These are phyloP conservation scores for Dipodomys spectabilis DNA, from an alignment of 2,113 vertebrate genomes.

Conservation along the genomic window DNA sequence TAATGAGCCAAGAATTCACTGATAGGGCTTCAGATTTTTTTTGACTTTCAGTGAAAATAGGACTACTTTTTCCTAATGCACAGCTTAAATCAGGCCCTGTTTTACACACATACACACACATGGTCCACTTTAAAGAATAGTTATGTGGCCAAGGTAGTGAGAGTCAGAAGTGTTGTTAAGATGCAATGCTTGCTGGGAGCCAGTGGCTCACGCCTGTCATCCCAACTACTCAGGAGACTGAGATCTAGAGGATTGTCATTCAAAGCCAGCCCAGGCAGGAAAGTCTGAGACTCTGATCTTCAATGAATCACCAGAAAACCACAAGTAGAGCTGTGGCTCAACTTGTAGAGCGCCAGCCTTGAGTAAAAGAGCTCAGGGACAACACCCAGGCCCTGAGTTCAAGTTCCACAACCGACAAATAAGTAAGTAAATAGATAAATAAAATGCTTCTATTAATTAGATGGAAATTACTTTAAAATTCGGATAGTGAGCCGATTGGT, in stretches of 20 bases:
- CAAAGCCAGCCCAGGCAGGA: too few species aligned
- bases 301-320: too few species aligned
- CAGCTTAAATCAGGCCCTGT: not conserved
- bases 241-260: too few species aligned
- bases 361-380: too few species aligned
- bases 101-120: not conserved
- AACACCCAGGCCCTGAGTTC: too few species aligned
- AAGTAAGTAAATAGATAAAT: not conserved
- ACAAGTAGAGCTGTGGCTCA: too few species aligned
- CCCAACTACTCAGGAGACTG: too few species aligned
- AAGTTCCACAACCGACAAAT: too few species aligned
- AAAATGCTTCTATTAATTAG: constrained; percentile 7
- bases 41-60: not conserved
- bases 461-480: not conserved
- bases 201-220: too few species aligned
- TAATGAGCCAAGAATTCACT: not conserved
- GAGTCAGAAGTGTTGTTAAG: not conserved
- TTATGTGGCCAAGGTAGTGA: not conserved
- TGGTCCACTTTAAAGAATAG: constrained; percentile 35
- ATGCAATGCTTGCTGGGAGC: too few species aligned
- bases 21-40: not conserved
- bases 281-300: too few species aligned
- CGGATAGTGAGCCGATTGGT: constrained; percentile 55
- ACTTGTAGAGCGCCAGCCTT: too few species aligned
- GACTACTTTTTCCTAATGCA: not conserved